Base-by-base conservation (phyloP, 1,140 invertebrate species). In the Drosophila carrolli region DNA sequence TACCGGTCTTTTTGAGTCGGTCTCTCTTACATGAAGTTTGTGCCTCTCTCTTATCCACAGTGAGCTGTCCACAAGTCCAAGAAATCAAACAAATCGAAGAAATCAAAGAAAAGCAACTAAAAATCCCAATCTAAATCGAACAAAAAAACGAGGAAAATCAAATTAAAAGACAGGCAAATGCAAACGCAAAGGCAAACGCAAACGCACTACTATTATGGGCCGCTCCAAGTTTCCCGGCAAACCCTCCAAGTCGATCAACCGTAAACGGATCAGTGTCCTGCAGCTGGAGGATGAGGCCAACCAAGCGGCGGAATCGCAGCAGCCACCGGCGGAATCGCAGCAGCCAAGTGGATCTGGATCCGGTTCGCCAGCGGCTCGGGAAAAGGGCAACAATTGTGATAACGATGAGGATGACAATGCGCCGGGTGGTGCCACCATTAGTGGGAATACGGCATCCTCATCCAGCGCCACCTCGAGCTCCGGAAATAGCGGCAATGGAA, bases 201-300 rank as follows among this genome's bases (percentile, higher is more conserved):
- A 68, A 62, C 50, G 48, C 54, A 56, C 55, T 63, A 75, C 65
- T 89, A 92, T 76, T 76, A 92, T 92, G 91, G 91, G 91, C 76
- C 89, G 90, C 63, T 92, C 95, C 93, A 96, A 96, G 94, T 96
- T 96, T 94, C 96, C 96, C 91, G 96, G 96, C 78, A 96, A 96
- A 94, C 96, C 96, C 92, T 95, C 96, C 77, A 97, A 96, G 94
- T 95, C 95, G 93, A 95, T 96, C 91, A 96, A 96, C 93, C 95
- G 95, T 94, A 96, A 96, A 93, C 94, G 96, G 93, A 95, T 96
- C 92, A 96, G 95, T 94, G 95, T 96, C 92, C 94, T 96, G 91
- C 93, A 94, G 81, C 93, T 94, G 77, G 93, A 93, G 75, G 93
- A 94, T 81, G 92, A 93, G 62, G 58, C 81, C 62, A 56, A 81